Evolutionary conservation across 2,797 vertebrate species (phyloP), one percentile per base, ranked within the genome.

Genomic region (Intellagama lesueurii): DNA sequence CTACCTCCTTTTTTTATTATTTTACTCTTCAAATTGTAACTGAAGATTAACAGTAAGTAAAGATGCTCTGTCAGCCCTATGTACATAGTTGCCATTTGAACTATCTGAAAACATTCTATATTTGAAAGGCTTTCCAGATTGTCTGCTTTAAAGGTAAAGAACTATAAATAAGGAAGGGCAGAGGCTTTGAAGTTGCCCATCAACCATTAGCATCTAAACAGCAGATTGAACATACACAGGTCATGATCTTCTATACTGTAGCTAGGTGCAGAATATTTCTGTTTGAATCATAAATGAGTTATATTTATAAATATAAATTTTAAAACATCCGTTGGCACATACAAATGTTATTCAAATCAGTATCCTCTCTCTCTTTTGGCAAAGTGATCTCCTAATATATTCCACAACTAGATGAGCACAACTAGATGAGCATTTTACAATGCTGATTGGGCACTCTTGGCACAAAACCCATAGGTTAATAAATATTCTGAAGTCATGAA

Each of bases 381-480:
- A 64, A 64, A 35, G 73, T 75, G 19, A 35, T 16, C 16, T 35
- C 17, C 73, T 12, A 35, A 40, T 75, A 75, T 32, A 40, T 40
- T 35, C 16, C 32, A 52, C 64, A 72, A 79, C 69, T 80, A n/a
- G 70, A 82, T 88, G 87, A 49, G 90, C 72, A 82, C 64, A 72
- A 79, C 69, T 80, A n/a, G 70, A 82, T 88, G 87, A 49, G 90
- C 72, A 82, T 85, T 94, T 69, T 47, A 84, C 89, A 5, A 4
- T 64, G 60, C 17, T 64, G 60, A 85, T 26, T 92, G 87, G 92
- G 91, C 81, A 69, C 60, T 60, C 52, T 83, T 92, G 94, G 90
- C 90, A 84, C 85, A 84, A 76, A 90, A 93, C 89, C 89, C 93
- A 49, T 40, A 76, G 32, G 84, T 47, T 80, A 81, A 86, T 93